Evolutionary conservation across 1,140 invertebrate species (phyloP).

Genomic region (Nixonia krombeini): DNA sequence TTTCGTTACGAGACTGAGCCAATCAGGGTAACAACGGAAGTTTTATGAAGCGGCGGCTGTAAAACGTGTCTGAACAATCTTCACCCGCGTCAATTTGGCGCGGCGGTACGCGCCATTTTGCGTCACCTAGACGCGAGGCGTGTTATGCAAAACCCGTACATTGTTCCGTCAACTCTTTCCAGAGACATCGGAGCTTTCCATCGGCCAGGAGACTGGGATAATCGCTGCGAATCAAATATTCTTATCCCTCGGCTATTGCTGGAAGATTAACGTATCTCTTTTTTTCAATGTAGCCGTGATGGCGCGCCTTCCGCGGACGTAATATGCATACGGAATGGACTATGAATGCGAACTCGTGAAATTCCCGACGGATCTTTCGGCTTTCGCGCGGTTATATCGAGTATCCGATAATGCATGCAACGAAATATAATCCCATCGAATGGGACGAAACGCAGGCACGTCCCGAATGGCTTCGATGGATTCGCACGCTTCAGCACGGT

Average conservation of each 20-base stretch:
- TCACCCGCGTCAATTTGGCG: not conserved
- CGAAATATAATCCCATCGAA: conserved; percentile 51
- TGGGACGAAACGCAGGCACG: conserved; percentile 44
- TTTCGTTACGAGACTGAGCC: no score
- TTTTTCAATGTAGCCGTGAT: conserved; percentile 26
- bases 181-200: no score
- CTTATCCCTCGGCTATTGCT: conserved; percentile 4
- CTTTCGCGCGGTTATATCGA: conserved; percentile 33
- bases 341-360: conserved; percentile 33
- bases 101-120: not conserved
- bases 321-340: conserved; percentile 31
- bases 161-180: conserved; percentile 20
- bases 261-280: conserved; percentile 22
- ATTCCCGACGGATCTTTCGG: conserved; percentile 41
- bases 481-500: conserved; percentile 32
- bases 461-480: conserved; percentile 46
- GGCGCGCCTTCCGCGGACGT: conserved; percentile 19
- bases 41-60: no score
- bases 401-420: conserved; percentile 48
- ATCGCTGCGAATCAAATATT: conserved; percentile 30
- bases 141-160: conserved; percentile 2
- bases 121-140: not conserved
- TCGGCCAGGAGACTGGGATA: conserved; percentile 13
- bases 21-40: no score
- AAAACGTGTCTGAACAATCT: not conserved